Evolutionary conservation across 2,113 vertebrate genomes (phyloP), one percentile per base, ranked within the genome.

Genomic region (Xyrauchen texanus): DNA sequence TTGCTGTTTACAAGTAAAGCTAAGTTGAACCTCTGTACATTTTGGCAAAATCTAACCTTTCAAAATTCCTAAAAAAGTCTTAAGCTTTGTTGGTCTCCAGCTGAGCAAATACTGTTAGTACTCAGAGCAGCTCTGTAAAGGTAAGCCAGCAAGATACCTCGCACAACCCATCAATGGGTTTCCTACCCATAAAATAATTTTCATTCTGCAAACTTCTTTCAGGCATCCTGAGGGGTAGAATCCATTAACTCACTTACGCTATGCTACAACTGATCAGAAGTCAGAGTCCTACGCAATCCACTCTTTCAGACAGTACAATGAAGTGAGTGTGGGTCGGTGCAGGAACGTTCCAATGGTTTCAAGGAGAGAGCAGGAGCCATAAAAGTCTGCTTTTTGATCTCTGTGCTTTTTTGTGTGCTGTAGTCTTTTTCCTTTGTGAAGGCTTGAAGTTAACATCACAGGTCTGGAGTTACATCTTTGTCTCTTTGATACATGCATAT

Each of bases 91-190:
- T 13, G 68, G 34, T 52, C 34, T 44, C 77, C 57, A 52, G 16
- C 67, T 11, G 45, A 15, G 58, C 44, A 2, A 34, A 9, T 61
- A 42, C 21, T 34, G 21, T 34, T 34, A 34, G 21, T 34, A 34
- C 21, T 1, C 1, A 34, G 21, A 34, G 3, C 21, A 34, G 21
- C 21, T 10, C 11, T 6, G 69, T 44, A 34, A 34, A 34, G 60
- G 49, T 57, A 71, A 53, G 57, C 49, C 77, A 79, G 77, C 68
- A 55, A 69, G 68, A 62, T 52, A 12, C 7, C 68, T 62, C 45
- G 10, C 16, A 62, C 57, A 74, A 49, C n/a, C 71, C 71, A 52
- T 63, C 60, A 75, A 42, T 51, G 58, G 60, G 46, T 63, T 75
- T 21, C 45, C 60, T 42, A 52, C 72, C 12, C 70, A 46, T 73